phyloP scores from a whole-genome alignment of 2,113 vertebrate genomes.

The Syngnathus floridae region DNA sequence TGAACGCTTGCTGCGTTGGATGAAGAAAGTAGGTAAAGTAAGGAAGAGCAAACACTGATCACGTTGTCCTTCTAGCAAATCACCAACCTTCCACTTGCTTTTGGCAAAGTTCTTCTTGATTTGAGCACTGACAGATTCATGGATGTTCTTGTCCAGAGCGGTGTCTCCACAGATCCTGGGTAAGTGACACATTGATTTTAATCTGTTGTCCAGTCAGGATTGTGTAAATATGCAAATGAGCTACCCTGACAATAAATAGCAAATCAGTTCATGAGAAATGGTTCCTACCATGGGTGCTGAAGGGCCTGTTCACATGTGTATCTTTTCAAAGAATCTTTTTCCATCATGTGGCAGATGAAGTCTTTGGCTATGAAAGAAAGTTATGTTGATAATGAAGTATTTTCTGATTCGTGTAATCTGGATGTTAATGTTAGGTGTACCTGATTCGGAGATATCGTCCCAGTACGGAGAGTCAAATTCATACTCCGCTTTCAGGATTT shows the following conservation, averaged over 20 bases:
- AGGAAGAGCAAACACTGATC: conserved; percentile 4
- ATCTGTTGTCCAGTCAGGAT: not conserved
- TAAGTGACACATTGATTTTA: not conserved
- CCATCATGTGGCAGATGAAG: conserved; percentile 95
- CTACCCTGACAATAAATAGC: no score
- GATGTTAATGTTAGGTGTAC: conserved; percentile 57
- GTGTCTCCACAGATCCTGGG: conserved; percentile 95
- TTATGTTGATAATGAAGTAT: not conserved
- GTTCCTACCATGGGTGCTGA: conserved; percentile 88
- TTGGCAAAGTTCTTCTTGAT: conserved; percentile 99
- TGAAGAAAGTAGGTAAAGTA: not conserved
- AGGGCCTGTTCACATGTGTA: conserved; percentile 94
- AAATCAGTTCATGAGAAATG: not conserved
- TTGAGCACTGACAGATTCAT: conserved; percentile 95
- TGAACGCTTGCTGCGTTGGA: conserved; percentile 88
- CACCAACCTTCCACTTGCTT: conserved; percentile 98
- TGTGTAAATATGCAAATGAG: no score
- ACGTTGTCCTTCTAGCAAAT: conserved; percentile 65
- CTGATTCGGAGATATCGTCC: conserved; percentile 98
- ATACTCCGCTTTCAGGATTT: conserved; percentile 93
- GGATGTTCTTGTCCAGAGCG: conserved; percentile 94
- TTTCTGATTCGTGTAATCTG: not conserved
- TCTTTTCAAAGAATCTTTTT: conserved; percentile 86
- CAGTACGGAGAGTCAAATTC: conserved; percentile 98
- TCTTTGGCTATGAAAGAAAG: conserved; percentile 81